Evolutionary conservation across 2,888 invertebrate genomes (phyloP), one percentile per base, ranked within the genome.

Genomic region (Nomada ruficornis): DNA sequence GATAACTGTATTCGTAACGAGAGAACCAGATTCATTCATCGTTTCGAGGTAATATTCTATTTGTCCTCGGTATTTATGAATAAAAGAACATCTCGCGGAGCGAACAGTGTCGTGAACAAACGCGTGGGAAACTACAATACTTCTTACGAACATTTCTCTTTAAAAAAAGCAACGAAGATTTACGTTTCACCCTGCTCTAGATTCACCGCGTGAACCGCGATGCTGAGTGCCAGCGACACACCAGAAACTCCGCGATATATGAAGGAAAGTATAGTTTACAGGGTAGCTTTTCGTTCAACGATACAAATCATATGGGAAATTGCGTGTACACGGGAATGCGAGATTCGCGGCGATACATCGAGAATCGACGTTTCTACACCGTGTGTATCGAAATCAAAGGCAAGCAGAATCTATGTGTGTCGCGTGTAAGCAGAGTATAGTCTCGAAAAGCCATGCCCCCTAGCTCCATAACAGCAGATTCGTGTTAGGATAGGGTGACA

Each of bases 111-210:
- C 83, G 26, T 74, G 78, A 78, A 78, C 60, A 72, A 78, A 77
- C 64, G 23, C 52, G 42, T 71, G 77, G 78, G 85, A 80, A 87
- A 85, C 78, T 77, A 72, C 71, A 83, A 81, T 84, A 84, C 81
- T 84, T 85, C 87, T 87, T 85, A 75, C 78, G 42, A 67, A 81
- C 80, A 71, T 84, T 83, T 78, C 83, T 50, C 65, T 74, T 54
- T 64, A 80, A 36, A 36, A 36, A 36, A 36, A 36, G 0, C 36
- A 87, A 87, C 83, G 87, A 87, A 87, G 87, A 87, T 85, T 85
- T 87, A 87, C 87, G 87, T 74, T 54, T 79, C 78, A 67, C 77
- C 84, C 74, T 76, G 77, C 81, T 71, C 75, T 55, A 72, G 70
- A 87, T 87, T 80, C 85, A 57, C 70, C 77, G 60, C 70, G 77